Base-by-base conservation (phyloP, 2,797 vertebrate species). In the Sebastes minor region DNA sequence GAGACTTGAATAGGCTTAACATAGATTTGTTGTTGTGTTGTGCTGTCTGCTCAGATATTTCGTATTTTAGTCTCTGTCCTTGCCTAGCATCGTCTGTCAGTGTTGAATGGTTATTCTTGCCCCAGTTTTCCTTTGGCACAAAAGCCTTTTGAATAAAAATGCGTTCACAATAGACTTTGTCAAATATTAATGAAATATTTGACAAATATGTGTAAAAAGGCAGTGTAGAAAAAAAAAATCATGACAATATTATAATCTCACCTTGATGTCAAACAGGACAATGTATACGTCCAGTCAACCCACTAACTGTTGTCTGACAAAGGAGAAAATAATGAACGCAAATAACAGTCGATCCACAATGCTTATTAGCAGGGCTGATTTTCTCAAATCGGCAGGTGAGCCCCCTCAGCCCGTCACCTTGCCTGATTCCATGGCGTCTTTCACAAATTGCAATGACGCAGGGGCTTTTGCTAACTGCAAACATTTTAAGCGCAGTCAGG, bases 121-220 rank as follows among this genome's bases (percentile, higher is more conserved):
- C 30, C 32, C 25, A 65, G 22, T 46, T 81, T 78, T 79, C 11
- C 27, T 63, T 52, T 49, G 20, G 42, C 28, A 78, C 35, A 78
- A 53, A 81, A 23, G 22, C 23, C 27, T 18, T 74, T 56, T 65
- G 27, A 74, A n/a, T 53, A 52, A n/a, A 65, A 67, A 62, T 18
- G 2, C 64, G 16, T 71, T 76, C 20, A 35, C 33, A 69, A 18
- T 20, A 22, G 27, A 30, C n/a, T 60, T 65, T 67, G n/a, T 67
- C 23, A 67, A 65, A 61, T 61, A 61, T 61, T 27, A 16, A 56
- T 71, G 22, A 57, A 56, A 49, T 14, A 18, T 55, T 67, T 72
- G n/a, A 59, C 13, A 13, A 64, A 38, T 23, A 49, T 25, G 2
- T 57, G 22, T 64, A 8, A 63, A 74, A 25, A 25, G 55, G 55